Percentiles rank a stretch among this genome's conserved stretches.
Evolutionary conservation across 2,113 vertebrate species (phyloP).

Genomic region (Lucifuga dentata): DNA sequence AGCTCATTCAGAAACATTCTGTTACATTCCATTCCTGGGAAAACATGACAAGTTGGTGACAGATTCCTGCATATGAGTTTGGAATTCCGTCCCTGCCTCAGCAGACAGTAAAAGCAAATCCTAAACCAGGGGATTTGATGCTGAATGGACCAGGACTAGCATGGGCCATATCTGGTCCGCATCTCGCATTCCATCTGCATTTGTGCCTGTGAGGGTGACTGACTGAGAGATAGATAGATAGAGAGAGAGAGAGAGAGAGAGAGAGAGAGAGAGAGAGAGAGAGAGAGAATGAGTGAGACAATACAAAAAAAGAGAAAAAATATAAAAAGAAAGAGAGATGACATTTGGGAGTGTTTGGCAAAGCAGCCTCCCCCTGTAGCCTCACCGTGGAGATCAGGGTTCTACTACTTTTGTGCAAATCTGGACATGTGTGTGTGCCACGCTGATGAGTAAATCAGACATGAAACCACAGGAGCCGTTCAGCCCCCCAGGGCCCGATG

Average conservation of each 20-base stretch:
- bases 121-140: constrained; percentile 66
- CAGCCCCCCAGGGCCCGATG: constrained; percentile 17
- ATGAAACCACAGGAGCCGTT: constrained; percentile 47
- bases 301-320: constrained; percentile 23
- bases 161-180: constrained; percentile 47
- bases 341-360: constrained; percentile 24
- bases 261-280: background rate
- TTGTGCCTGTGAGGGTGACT: constrained; percentile 52
- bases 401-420: constrained; percentile 54
- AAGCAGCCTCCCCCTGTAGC: constrained; percentile 46
- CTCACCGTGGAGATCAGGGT: constrained; percentile 34
- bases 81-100: constrained; percentile 38
- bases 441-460: constrained; percentile 60
- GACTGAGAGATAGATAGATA: constrained; percentile 30
- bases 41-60: constrained; percentile 64
- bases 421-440: constrained; percentile 51
- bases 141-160: constrained; percentile 69
- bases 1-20: constrained; percentile 50
- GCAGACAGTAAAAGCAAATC: constrained; percentile 61
- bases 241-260: background rate
- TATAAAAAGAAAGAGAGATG: constrained; percentile 28
- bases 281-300: constrained; percentile 1
- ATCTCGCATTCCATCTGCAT: constrained; percentile 70
- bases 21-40: constrained; percentile 58
- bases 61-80: constrained; percentile 64